These are phyloP conservation scores for Sporophila hypoxantha DNA, from an alignment of 2,113 vertebrate genomes.

Conservation along the genomic window DNA sequence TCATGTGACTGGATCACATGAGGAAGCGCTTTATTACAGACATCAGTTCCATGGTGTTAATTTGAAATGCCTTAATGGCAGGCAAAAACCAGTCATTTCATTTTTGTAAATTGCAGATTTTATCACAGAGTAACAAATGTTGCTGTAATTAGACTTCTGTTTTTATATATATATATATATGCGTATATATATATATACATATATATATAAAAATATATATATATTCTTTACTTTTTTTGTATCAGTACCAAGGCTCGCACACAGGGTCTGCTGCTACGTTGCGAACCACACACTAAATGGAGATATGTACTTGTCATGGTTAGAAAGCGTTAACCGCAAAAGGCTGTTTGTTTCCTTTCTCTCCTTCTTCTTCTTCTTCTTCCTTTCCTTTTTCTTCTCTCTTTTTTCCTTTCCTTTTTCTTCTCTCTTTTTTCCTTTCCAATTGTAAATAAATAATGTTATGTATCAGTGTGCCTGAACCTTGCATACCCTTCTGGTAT, in stretches of 20 bases:
- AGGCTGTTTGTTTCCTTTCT: slow-evolving; percentile 68
- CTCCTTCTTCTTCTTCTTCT: slow-evolving; percentile 42
- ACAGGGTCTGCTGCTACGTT: slow-evolving; percentile 79
- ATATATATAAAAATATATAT: slow-evolving; percentile 72
- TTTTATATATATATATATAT: slow-evolving; percentile 75
- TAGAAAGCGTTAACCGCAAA: slow-evolving; percentile 69
- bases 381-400: slow-evolving; percentile 46
- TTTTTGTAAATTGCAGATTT: slow-evolving; percentile 92
- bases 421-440: slow-evolving; percentile 57
- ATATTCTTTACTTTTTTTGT: slow-evolving; percentile 83
- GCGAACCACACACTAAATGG: slow-evolving; percentile 76
- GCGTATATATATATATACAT: slow-evolving; percentile 55
- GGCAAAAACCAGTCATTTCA: slow-evolving; percentile 88
- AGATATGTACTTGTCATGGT: slow-evolving; percentile 73
- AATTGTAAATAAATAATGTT: slow-evolving; percentile 82
- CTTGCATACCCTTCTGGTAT: slow-evolving; percentile 80
- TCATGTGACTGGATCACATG: slow-evolving; percentile 91
- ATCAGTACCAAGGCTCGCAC: slow-evolving; percentile 81
- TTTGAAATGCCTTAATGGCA: slow-evolving; percentile 95
- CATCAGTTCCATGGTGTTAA: slow-evolving; percentile 98
- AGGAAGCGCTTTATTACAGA: slow-evolving; percentile 86
- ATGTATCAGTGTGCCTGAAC: slow-evolving; percentile 92
- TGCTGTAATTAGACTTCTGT: slow-evolving; percentile 85
- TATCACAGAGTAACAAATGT: slow-evolving; percentile 87
- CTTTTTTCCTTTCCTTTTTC: slow-evolving; percentile 40